phyloP scores from a whole-genome alignment of 2,888 invertebrate species.

The Drosophila setosimentum region DNA sequence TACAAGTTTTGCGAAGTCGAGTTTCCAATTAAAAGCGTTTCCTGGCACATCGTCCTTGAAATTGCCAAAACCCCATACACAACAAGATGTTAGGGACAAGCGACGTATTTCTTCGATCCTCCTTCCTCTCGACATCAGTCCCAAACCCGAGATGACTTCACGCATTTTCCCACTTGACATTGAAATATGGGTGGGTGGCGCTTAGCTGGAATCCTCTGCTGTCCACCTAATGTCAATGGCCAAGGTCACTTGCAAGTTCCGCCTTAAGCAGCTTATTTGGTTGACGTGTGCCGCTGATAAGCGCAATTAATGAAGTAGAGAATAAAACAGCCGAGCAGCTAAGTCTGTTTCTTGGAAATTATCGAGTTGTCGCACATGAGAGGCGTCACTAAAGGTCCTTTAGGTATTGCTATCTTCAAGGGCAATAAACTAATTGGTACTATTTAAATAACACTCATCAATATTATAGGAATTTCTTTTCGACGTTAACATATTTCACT shows the following conservation, averaged over 20 bases:
- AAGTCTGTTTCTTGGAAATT: constrained; percentile 30
- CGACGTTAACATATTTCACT: not conserved
- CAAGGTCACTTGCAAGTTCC: constrained; percentile 63
- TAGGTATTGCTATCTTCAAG: constrained; percentile 9
- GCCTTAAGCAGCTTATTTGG: constrained; percentile 12
- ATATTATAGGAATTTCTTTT: not conserved
- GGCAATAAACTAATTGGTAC: not conserved
- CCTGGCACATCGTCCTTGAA: constrained; percentile 55
- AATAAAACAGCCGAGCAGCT: not conserved
- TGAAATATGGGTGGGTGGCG: constrained; percentile 42
- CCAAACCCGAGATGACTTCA: constrained; percentile 66
- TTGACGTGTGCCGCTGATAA: constrained; percentile 61
- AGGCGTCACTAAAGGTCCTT: constrained; percentile 36
- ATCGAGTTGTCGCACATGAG: constrained; percentile 8
- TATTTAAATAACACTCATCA: not conserved
- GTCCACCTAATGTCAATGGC: constrained; percentile 65
- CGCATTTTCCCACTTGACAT: constrained; percentile 69
- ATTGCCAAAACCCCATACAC: constrained; percentile 12
- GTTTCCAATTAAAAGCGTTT: constrained; percentile 70
- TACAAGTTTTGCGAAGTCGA: constrained; percentile 17
- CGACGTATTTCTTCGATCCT: constrained; percentile 49
- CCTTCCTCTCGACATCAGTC: not conserved
- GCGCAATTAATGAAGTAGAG: constrained; percentile 55
- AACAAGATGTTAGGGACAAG: constrained; percentile 34
- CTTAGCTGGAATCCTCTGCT: constrained; percentile 27